Base-by-base conservation (phyloP, 1,140 invertebrate genomes). In the Panagrolaimus sp. region DNA sequence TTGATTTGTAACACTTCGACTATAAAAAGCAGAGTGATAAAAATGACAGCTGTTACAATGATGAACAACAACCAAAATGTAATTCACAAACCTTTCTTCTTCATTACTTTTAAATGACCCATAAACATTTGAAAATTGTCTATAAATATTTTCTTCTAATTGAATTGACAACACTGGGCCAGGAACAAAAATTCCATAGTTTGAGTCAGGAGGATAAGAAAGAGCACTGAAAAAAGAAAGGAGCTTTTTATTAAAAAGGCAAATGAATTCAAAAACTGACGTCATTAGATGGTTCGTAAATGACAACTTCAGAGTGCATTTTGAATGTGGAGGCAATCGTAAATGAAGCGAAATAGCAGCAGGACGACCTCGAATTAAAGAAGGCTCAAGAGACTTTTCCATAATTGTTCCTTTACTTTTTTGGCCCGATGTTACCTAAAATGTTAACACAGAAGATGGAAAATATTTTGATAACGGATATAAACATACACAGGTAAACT, bases 191-290 rank as follows among this genome's bases (percentile, higher is more conserved):
- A 76, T 74, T 16, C 74, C 74, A 48, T 65, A 75, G 64, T 67
- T 77, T 14, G 74, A 63, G 53, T 76, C 74, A 9, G 74, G 71
- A 5, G 74, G 74, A 53, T 72, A 76, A 75, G 38, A 43, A 70
- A 62, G 38, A 13, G 44, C 25, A 14, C 20, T 46, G n/a, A 13
- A 48, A 51, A 53, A 66, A 67, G 13, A 31, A 68, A 68, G 68
- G 16, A 5, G 1, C 2, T 14, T 46, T 48, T 47, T 5, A 43
- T n/a, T 46, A 70, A 20, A 68, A 20, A 13, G 48, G 51, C 57
- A 14, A 75, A 51, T 42, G 74, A 77, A 31, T 66, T 66, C 27
- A 20, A 57, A 57, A 57, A 57, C 51, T 25, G 20, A 57, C 51
- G 51, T 57, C 51, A 57, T 57, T 20, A 57, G 51, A 27, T 57